Base-by-base conservation (phyloP, 2,888 invertebrate genomes). In the Ecliptopera silaceata region DNA sequence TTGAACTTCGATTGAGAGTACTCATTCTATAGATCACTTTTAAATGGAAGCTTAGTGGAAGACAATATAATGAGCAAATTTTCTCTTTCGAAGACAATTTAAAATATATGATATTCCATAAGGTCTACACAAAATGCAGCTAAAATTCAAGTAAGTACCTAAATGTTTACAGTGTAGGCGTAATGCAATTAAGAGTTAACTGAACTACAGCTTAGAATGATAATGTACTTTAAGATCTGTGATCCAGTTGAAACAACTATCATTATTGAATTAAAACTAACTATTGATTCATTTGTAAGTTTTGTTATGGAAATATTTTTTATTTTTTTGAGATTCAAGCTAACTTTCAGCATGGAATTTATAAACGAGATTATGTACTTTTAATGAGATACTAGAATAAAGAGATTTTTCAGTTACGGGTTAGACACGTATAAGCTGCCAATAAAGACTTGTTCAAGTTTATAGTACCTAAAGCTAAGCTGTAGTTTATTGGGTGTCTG, bases 51-150 rank as follows among this genome's bases (percentile, higher is more conserved):
- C 12, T 15, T 39, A 45, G 42, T 43, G 54, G 46, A 47, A 46
- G 47, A 51, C 48, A 11, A n/a, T n/a, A n/a, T n/a, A n/a, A 4
- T 18, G 3, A 18, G 11, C 4, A 26, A 47, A 41, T 18, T 46
- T 47, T 54, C 54, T 54, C 54, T 29, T n/a, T 47, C 47, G 36
- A 48, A 47, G 29, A 20, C 26, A 32, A 29, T 31, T 22, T 45
- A 47, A 12, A 34, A 41, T 26, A 12, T 29, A 44, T 15, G 22
- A 53, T 32, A 47, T 46, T 46, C 31, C 46, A 53, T 32, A 48
- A 42, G 46, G 45, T 8, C 26, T 42, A 47, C 39, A 53, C 44
- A 18, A 46, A 45, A 12, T 50, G 41, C 36, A 32, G 26, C 32
- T 34, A 20, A 36, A 26, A 46, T 41, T 15, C 32, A 26, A 32